Evolutionary conservation across 1,140 invertebrate species (phyloP), one percentile per base, ranked within the genome.

Genomic region (Apis florea): DNA sequence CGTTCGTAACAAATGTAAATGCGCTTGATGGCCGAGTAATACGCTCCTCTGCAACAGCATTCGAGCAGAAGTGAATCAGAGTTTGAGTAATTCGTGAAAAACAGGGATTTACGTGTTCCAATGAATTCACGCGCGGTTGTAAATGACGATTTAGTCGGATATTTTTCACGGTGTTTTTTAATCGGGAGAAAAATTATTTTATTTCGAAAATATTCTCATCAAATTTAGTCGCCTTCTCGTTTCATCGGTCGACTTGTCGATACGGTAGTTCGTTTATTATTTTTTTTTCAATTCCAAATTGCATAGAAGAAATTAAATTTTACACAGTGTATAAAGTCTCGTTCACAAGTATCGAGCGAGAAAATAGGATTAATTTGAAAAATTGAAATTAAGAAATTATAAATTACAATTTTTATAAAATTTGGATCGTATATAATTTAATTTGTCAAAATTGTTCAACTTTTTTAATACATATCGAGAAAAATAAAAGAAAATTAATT

Each of bases 121-220:
- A 63, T 2, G n/a, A 5, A 26, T 51, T 49, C 58, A 24, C 12
- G 31, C 31, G 6, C 5, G 9, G 3, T 2, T 13, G 47, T 49
- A 31, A 75, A 64, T 53, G 6, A 12, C 19, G 47, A 12, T 31
- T 17, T 15, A n/a, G 2, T n/a, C 1, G 15, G 21, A 21, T 9
- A 9, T 4, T 26, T 24, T 26, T 67, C 11, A 12, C 21, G 21
- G 0, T 54, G 47, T 51, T 54, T 66, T 17, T 12, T 13, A 15
- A 31, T 58, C 8, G 13, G 13, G 40, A 9, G 31, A 4, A 21
- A 21, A 51, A 70, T 69, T 8, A 1, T n/a, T 24, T 53, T 26
- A 70, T 53, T 71, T 61, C n/a, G 13, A 19, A 53, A 79, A 71
- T 79, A 54, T 54, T 70, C 31, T 59, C 54, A 59, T 56, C 19